Evolutionary conservation across 2,113 vertebrate species (phyloP).

Genomic region (Equus quagga): DNA sequence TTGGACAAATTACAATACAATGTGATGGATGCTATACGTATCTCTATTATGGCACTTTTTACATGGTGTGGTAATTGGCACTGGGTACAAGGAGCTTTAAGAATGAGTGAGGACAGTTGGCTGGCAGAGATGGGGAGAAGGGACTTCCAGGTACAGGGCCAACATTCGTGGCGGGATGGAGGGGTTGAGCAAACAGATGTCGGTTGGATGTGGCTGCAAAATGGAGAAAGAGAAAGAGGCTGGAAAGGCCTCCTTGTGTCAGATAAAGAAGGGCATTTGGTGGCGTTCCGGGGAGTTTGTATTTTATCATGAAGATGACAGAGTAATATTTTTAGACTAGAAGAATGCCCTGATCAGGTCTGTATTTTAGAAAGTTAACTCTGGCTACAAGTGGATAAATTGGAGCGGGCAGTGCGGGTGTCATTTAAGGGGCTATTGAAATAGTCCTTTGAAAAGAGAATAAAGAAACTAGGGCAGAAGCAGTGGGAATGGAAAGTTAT

Average conservation of each 20-base stretch:
- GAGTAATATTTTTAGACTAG: neutral
- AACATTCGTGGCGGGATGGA: neutral
- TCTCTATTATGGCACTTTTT: neutral
- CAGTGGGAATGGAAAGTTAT: neutral
- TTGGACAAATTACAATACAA: neutral
- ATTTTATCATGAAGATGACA: neutral
- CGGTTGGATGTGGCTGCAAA: neutral
- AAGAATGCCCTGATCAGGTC: neutral
- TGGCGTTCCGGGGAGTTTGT: neutral
- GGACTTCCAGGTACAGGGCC: neutral
- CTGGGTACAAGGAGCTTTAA: neutral
- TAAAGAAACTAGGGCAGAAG: neutral
- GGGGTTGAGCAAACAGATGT: neutral
- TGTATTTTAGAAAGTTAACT: neutral
- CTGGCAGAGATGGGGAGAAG: neutral
- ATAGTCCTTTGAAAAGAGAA: neutral
- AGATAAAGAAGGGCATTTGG: neutral
- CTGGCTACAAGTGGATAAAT: neutral
- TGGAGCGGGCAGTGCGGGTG: neutral
- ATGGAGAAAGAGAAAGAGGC: neutral
- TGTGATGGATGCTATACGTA: neutral
- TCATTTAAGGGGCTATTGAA: neutral
- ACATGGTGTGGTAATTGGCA: neutral
- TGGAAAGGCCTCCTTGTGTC: neutral
- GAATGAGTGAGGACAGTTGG: neutral